Percentiles rank a stretch among this genome's conserved stretches.
Conservation (phyloP, 35 echinoderm and acorn worm genomes). For the Heliocidaris erythrogramma region DNA sequence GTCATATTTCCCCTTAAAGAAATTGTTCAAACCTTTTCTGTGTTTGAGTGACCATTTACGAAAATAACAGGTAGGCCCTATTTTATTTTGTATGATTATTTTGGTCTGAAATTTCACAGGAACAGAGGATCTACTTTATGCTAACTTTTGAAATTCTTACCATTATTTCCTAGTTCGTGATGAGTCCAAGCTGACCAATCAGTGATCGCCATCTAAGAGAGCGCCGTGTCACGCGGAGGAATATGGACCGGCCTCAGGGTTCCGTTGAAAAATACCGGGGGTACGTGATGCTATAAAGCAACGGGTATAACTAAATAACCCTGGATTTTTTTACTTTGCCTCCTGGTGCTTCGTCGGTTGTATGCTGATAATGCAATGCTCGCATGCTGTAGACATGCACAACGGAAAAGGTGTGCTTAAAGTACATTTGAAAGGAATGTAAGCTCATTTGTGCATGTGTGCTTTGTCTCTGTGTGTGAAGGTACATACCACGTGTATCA, state of each 20-base stretch:
- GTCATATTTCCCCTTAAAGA: not conserved
- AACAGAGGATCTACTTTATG: not conserved
- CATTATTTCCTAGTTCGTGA: conserved; percentile 11
- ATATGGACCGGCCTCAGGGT: not conserved
- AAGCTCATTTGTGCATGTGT: not conserved
- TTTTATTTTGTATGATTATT: not conserved
- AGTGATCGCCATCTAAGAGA: conserved; percentile 8
- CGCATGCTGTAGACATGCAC: not conserved
- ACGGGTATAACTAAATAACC: not conserved
- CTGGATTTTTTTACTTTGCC: not conserved
- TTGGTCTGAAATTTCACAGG: not conserved
- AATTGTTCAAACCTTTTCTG: not conserved
- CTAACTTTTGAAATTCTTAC: not conserved
- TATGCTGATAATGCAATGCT: not conserved
- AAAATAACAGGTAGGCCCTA: not conserved
- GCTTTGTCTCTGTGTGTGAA: not conserved
- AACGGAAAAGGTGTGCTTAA: not conserved
- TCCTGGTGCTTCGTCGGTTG: no score
- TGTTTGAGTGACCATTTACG: not conserved
- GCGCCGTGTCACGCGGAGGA: conserved; percentile 12
- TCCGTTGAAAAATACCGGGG: conserved; percentile 15
- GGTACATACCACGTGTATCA: not conserved
- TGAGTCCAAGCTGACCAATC: not conserved
- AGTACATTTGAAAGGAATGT: not conserved
- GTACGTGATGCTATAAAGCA: not conserved